These are phyloP conservation scores for Chaetura pelagica DNA, from an alignment of 2,113 vertebrate genomes.

Conservation along the genomic window DNA sequence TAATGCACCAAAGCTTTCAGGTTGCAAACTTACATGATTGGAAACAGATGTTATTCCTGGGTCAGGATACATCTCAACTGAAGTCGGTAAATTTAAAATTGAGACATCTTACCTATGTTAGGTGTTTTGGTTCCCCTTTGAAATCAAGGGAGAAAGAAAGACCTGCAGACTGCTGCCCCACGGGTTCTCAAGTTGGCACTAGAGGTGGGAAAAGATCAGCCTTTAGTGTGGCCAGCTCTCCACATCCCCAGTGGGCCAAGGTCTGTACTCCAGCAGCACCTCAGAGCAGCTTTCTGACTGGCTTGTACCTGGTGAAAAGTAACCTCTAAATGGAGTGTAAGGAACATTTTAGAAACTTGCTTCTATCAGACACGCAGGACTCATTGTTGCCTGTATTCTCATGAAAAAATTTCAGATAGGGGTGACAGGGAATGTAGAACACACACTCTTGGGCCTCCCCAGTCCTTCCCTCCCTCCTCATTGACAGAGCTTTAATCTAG, in stretches of 20 bases:
- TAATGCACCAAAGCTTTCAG: neutral
- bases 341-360: neutral
- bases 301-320: neutral
- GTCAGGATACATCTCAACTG: neutral
- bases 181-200: fast-evolving
- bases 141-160: neutral
- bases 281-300: neutral
- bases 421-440: neutral
- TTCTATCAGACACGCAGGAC: neutral
- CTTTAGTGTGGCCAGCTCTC: neutral
- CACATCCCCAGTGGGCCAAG: too few species aligned
- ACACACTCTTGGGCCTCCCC: too few species aligned
- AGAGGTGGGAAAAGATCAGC: neutral
- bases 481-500: too few species aligned
- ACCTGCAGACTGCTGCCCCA: too few species aligned
- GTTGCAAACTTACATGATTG: neutral
- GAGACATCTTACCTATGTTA: fast-evolving
- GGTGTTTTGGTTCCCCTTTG: neutral
- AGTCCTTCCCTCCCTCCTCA: too few species aligned
- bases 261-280: neutral
- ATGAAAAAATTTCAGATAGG: neutral
- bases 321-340: fast-evolving
- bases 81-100: neutral
- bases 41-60: neutral
- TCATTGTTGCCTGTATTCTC: too few species aligned